Evolutionary conservation across 2,113 vertebrate genomes (phyloP).

Genomic region (Sterrhoptilus dennistouni): DNA sequence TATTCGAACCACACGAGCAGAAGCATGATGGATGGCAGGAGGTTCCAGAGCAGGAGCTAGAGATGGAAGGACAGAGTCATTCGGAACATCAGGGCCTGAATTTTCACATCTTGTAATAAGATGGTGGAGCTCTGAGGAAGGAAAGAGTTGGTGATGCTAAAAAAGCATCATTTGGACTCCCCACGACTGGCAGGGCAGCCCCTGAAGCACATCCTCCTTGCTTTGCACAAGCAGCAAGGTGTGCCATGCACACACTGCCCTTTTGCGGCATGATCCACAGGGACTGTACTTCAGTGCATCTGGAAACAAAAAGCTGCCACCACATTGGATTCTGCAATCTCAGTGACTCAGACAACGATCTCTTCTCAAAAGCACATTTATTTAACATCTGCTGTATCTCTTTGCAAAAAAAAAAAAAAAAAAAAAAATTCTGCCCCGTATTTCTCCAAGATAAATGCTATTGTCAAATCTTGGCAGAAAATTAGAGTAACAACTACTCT

Average conservation of each 20-base stretch:
- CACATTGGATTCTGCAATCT: not conserved
- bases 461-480: not conserved
- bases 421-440: not conserved
- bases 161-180: not conserved
- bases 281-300: fast-evolving
- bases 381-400: not conserved
- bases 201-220: not conserved
- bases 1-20: not conserved
- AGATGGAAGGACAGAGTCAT: not conserved
- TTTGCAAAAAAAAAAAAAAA: not conserved
- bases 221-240: not conserved
- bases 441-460: conserved; percentile 1
- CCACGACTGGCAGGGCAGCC: fast-evolving
- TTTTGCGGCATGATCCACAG: fast-evolving
- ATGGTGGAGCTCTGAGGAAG: not conserved
- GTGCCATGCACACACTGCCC: not conserved
- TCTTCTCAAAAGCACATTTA: not conserved
- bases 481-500: not conserved
- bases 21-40: not conserved
- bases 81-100: not conserved
- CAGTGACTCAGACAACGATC: not conserved
- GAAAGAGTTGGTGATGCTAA: not conserved
- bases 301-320: not conserved
- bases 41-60: not conserved
- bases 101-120: not conserved